phyloP scores from a whole-genome alignment of 2,113 vertebrate genomes.

The Esox niger region DNA sequence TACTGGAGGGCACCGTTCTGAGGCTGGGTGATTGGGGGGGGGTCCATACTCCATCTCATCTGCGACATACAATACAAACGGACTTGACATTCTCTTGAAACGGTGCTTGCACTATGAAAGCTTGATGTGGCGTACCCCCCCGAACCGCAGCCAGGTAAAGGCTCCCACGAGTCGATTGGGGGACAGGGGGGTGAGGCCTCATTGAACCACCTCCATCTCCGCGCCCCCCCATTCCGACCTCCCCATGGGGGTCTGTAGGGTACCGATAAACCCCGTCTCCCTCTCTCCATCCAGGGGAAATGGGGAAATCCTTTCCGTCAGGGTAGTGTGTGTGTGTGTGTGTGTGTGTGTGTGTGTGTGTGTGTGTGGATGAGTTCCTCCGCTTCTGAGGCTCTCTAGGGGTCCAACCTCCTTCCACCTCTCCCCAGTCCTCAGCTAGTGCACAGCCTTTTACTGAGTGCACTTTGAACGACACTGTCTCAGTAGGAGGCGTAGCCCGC shows the following conservation, averaged over 20 bases:
- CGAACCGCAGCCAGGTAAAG: slow-evolving; percentile 51
- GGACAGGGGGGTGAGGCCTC: slow-evolving; percentile 52
- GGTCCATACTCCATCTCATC: too few relatives aligned
- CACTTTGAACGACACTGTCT: too few relatives aligned
- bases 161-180: slow-evolving; percentile 39
- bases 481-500: background rate
- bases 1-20: slow-evolving; percentile 28
- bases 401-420: background rate
- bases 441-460: too few relatives aligned
- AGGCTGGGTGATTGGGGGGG: background rate
- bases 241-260: slow-evolving; percentile 42
- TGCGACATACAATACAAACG: too few relatives aligned
- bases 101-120: too few relatives aligned
- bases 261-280: slow-evolving; percentile 52
- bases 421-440: too few relatives aligned
- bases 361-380: background rate
- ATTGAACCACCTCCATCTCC: slow-evolving; percentile 35
- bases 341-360: background rate
- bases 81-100: slow-evolving; percentile 6
- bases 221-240: background rate
- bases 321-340: background rate
- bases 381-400: background rate
- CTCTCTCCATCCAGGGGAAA: slow-evolving; percentile 26
- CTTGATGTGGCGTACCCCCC: background rate
- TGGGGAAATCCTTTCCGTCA: slow-evolving; percentile 16